Evolutionary conservation across 2,888 invertebrate genomes (phyloP).

Genomic region (Salticus scenicus): DNA sequence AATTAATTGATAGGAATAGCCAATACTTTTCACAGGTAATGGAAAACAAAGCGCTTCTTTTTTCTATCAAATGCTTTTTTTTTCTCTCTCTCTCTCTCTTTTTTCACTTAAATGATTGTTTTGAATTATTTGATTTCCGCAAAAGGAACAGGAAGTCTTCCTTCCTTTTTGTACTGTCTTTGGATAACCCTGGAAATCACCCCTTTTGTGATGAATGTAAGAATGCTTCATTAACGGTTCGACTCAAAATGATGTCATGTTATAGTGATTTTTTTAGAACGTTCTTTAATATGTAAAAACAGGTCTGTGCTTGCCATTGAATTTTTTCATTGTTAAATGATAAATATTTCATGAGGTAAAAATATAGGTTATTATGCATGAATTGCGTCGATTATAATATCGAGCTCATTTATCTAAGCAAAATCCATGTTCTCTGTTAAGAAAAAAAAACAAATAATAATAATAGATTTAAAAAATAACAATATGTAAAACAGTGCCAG

Average conservation of each 20-base stretch:
- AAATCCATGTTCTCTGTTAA: no score
- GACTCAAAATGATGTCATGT: not conserved
- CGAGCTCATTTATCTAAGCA: no score
- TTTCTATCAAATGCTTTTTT: not conserved
- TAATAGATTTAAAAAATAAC: no score
- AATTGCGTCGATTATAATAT: no score
- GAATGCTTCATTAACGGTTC: not conserved
- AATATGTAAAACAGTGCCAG: no score
- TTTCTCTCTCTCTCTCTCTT: not conserved
- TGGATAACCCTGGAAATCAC: slow-evolving; percentile 14
- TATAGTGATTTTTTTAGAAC: not conserved
- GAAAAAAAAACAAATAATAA: no score
- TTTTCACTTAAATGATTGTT: not conserved
- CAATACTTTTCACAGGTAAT: not conserved
- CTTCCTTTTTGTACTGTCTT: slow-evolving; percentile 45
- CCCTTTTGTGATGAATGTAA: not conserved
- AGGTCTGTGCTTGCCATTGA: no score
- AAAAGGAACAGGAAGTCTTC: slow-evolving; percentile 18
- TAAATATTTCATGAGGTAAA: no score
- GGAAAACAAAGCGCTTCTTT: not conserved
- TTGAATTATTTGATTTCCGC: slow-evolving; percentile 4
- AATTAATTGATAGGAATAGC: not conserved
- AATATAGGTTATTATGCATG: no score
- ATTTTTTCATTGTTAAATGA: no score
- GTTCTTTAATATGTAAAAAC: no score